Evolutionary conservation across 1,140 invertebrate species (phyloP).

Genomic region (Trichoplusia ni): DNA sequence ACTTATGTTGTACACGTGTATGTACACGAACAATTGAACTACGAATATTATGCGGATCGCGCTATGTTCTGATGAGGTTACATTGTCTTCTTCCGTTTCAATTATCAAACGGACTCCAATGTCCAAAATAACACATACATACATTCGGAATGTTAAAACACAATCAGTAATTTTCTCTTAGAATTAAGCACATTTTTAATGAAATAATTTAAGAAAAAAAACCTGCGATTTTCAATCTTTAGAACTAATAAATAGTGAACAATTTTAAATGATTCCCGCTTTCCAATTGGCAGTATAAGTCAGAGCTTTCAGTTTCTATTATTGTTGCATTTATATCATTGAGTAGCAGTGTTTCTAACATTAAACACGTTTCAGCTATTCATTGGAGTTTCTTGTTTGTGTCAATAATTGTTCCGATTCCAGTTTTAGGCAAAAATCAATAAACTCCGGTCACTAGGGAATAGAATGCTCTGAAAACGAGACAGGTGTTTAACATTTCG

Average conservation of each 20-base stretch:
- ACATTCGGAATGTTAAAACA: too few species aligned
- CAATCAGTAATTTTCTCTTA: too few species aligned
- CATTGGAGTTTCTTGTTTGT: background rate
- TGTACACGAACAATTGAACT: background rate
- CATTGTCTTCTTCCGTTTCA: constrained; percentile 20
- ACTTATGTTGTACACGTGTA: background rate
- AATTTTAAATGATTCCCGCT: too few species aligned
- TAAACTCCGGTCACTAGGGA: background rate
- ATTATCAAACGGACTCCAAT: background rate
- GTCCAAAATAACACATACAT: background rate
- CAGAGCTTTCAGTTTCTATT: too few species aligned
- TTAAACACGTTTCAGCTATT: too few species aligned
- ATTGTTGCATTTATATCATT: too few species aligned
- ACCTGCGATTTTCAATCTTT: too few species aligned
- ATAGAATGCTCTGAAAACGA: background rate
- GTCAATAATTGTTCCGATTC: background rate
- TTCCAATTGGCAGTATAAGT: too few species aligned
- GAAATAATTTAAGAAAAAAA: too few species aligned
- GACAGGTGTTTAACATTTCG: background rate
- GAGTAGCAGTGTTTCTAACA: too few species aligned
- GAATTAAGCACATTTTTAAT: too few species aligned
- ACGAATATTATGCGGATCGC: constrained; percentile 1
- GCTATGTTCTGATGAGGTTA: constrained; percentile 11
- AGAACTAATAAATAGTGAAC: too few species aligned
- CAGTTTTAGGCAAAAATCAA: background rate